A percentile compares a stretch with the other conserved stretches of the same genome.
Evolutionary conservation across 1,140 invertebrate genomes (phyloP).

Genomic region (Bilobella aurantiaca): DNA sequence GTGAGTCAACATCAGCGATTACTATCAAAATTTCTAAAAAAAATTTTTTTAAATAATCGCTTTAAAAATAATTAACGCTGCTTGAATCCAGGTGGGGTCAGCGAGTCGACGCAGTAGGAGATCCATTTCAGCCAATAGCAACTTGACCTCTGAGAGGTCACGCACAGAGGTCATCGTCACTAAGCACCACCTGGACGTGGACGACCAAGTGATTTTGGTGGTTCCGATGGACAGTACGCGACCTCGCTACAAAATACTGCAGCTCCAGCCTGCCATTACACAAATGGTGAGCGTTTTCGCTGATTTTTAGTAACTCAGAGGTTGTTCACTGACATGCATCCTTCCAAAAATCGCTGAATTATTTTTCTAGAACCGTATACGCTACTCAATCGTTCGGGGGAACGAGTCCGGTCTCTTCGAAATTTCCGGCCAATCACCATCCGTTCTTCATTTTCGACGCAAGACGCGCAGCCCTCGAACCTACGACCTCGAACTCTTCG

Average conservation of each 20-base stretch:
- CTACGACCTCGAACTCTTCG: constrained; percentile 50
- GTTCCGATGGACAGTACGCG: constrained; percentile 51
- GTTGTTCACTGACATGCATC: too few relatives aligned
- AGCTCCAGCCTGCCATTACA: constrained; percentile 52
- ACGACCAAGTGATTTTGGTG: constrained; percentile 45
- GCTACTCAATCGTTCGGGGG: constrained; percentile 54
- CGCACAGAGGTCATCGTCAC: too few relatives aligned
- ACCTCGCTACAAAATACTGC: constrained; percentile 52
- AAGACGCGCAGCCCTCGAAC: constrained; percentile 47
- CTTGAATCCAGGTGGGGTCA: constrained; percentile 24
- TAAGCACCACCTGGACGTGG: constrained; percentile 40
- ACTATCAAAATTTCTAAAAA: too few relatives aligned
- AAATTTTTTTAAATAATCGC: too few relatives aligned
- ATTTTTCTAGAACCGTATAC: constrained; percentile 47
- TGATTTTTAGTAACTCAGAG: constrained; percentile 29
- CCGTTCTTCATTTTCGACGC: constrained; percentile 51
- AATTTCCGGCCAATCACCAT: constrained; percentile 53
- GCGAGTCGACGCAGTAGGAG: constrained; percentile 18
- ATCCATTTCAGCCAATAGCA: neutral
- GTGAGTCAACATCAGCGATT: constrained; percentile 41
- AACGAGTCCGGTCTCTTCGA: constrained; percentile 56
- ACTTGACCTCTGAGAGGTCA: neutral
- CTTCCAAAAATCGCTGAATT: too few relatives aligned
- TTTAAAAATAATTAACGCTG: neutral
- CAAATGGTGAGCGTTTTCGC: constrained; percentile 33